Conservation (phyloP, 2,113 vertebrate species). For the Corythaixoides concolor region DNA sequence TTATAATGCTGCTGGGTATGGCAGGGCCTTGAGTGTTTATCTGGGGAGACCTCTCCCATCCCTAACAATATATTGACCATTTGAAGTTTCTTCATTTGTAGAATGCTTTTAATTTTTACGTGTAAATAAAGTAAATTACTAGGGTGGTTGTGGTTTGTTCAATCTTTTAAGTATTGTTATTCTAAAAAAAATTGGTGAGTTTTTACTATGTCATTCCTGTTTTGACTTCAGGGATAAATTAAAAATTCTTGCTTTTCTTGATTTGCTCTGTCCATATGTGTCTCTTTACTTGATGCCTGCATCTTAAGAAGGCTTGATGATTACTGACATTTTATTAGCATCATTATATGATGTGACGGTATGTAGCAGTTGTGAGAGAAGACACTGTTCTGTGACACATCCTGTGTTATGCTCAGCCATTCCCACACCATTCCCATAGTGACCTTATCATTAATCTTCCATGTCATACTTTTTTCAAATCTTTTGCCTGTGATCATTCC, state of each 20-base stretch:
- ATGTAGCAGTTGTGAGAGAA: conserved; percentile 41
- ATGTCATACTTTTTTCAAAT: background rate
- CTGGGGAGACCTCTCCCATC: background rate
- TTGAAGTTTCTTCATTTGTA: background rate
- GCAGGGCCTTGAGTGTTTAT: background rate
- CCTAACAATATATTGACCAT: background rate
- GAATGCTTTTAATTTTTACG: background rate
- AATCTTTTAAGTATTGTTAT: background rate
- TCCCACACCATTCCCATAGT: conserved; percentile 7
- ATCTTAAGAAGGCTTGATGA: conserved; percentile 2
- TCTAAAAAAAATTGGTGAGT: background rate
- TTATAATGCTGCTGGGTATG: background rate
- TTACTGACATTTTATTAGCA: conserved; percentile 2
- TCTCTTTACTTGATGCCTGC: background rate
- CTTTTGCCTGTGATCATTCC: background rate
- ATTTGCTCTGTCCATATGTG: background rate
- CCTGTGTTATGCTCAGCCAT: background rate
- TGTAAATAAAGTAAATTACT: background rate
- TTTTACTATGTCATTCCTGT: background rate
- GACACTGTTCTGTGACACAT: conserved; percentile 27
- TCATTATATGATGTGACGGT: conserved; percentile 20
- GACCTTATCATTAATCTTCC: conserved; percentile 29
- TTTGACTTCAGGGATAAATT: background rate
- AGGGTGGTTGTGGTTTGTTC: no score
- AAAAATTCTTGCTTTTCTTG: background rate